A percentile compares a stretch with the other conserved stretches of the same genome.
Conservation (phyloP, 2,888 invertebrate genomes). For the Frankliniella fusca region DNA sequence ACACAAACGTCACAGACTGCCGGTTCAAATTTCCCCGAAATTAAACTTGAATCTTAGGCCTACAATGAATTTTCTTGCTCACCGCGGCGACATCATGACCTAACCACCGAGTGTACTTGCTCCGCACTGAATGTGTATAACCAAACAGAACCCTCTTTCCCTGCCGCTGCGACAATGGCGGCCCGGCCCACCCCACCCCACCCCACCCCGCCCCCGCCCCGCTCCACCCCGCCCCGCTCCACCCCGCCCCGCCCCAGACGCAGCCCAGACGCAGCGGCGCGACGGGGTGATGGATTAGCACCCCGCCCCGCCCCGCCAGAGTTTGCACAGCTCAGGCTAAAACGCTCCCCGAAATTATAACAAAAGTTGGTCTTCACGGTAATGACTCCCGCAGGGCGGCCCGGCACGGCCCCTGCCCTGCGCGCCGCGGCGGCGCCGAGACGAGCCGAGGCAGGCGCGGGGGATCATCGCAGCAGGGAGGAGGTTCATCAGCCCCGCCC, state of each 20-base stretch:
- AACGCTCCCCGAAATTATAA: slow-evolving; percentile 1
- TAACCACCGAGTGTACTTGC: no score
- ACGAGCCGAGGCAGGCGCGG: background rate
- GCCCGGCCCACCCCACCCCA: no score
- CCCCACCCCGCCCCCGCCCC: no score
- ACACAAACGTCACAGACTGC: no score
- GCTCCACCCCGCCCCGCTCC: background rate
- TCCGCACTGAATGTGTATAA: no score
- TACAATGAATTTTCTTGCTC: no score
- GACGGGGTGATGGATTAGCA: background rate
- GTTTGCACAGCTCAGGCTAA: background rate
- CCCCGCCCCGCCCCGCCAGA: background rate
- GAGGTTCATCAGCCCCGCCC: background rate
- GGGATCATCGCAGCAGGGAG: background rate
- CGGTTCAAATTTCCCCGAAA: no score
- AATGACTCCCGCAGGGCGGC: background rate
- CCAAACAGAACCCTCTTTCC: no score
- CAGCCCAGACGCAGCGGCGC: no score
- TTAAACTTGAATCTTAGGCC: no score
- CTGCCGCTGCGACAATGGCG: background rate
- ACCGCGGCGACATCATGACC: no score
- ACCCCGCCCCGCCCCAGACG: background rate
- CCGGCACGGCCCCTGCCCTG: no score
- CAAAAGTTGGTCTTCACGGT: slow-evolving; percentile 1
- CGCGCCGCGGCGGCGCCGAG: background rate